Evolutionary conservation across 1,140 invertebrate genomes (phyloP).

Genomic region (Drosophila truncata): DNA sequence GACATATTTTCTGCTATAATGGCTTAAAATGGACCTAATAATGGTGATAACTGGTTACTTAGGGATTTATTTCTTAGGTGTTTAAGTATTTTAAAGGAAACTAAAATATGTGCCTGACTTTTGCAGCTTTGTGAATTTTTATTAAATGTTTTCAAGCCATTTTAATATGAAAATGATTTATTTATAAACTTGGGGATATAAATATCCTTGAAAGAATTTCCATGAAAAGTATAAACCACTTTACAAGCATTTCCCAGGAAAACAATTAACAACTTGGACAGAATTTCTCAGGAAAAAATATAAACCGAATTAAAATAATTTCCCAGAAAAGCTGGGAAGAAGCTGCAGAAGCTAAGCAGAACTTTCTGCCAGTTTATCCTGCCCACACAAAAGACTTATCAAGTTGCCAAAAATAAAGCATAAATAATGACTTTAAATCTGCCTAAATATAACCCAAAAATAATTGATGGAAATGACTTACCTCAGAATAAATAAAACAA

Average conservation of each 20-base stretch:
- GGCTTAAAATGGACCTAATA: background rate
- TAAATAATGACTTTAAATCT: background rate
- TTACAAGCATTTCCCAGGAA: background rate
- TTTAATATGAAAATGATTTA: background rate
- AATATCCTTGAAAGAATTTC: background rate
- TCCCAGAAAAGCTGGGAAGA: background rate
- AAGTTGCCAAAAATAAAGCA: background rate
- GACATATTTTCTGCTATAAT: background rate
- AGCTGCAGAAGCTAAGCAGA: no score
- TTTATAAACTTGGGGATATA: background rate
- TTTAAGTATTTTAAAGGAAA: background rate
- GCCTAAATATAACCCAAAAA: slow-evolving; percentile 5
- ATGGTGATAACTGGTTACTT: no score
- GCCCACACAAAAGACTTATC: background rate
- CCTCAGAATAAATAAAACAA: background rate
- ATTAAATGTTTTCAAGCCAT: background rate
- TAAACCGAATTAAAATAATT: background rate
- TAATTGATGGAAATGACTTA: slow-evolving; percentile 34
- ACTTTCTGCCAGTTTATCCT: background rate
- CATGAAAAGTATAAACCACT: background rate
- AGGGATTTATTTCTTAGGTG: background rate
- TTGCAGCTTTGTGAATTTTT: background rate
- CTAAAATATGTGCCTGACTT: no score
- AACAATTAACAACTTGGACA: background rate
- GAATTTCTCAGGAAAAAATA: background rate